Percentiles rank a stretch among this genome's conserved stretches.
These are phyloP conservation scores for Steatornis caripensis DNA, from an alignment of 2,113 vertebrate genomes.

Conservation along the genomic window DNA sequence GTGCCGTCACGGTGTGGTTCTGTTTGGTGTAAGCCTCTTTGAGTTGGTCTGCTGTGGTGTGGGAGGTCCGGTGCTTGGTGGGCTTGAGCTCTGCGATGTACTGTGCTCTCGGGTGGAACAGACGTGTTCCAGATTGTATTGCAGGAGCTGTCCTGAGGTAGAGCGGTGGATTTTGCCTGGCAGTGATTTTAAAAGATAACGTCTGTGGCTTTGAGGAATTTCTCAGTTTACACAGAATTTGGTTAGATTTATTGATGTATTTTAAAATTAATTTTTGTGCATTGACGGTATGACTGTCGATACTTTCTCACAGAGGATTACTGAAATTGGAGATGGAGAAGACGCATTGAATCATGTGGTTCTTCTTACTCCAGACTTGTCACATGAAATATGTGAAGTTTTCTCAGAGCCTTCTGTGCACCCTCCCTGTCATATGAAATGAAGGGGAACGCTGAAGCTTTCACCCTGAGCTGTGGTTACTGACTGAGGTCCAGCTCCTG, in stretches of 20 bases:
- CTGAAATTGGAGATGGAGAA: background rate
- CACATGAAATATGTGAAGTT: accelerated
- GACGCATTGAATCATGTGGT: background rate
- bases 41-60: background rate
- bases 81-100: background rate
- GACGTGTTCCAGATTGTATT: background rate
- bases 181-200: background rate
- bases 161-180: background rate
- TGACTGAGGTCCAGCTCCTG: background rate
- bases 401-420: background rate
- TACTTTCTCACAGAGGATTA: background rate
- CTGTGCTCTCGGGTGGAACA: background rate
- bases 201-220: background rate
- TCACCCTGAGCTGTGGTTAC: background rate
- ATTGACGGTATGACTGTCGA: accelerated
- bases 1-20: background rate
- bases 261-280: background rate
- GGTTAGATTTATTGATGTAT: background rate
- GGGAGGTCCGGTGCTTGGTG: background rate
- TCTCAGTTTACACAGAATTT: background rate
- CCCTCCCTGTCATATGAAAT: background rate
- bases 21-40: background rate
- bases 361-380: background rate
- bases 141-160: background rate
- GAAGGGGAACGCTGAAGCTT: background rate